A percentile compares a stretch with the other conserved stretches of the same genome.
Evolutionary conservation across 2,888 invertebrate species (phyloP).

Genomic region (Ditylenchus weischeri): DNA sequence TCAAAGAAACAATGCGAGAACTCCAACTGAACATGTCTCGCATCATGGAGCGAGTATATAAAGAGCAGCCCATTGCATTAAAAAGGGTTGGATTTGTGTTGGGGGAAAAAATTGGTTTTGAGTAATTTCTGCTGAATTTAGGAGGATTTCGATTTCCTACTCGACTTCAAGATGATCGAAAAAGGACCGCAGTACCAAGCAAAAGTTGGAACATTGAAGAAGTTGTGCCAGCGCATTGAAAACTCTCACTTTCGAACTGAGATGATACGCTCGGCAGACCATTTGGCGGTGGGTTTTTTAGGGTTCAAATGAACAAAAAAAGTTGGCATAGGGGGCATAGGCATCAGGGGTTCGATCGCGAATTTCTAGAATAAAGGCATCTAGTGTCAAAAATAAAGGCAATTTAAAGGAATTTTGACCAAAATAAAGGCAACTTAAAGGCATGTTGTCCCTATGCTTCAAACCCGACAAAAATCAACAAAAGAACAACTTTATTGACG

Average conservation of each 20-base stretch:
- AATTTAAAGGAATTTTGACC: too few species aligned
- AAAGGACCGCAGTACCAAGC: constrained; percentile 20
- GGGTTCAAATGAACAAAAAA: too few species aligned
- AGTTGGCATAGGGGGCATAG: too few species aligned
- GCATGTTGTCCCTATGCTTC: too few species aligned
- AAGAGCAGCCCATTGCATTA: neutral
- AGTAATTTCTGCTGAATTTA: constrained; percentile 13
- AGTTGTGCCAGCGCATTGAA: constrained; percentile 9
- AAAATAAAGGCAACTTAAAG: too few species aligned
- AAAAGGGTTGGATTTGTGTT: constrained; percentile 6
- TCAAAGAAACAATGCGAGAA: constrained; percentile 18
- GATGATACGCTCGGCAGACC: constrained; percentile 22
- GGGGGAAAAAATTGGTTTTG: neutral
- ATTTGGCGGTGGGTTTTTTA: constrained; percentile 22
- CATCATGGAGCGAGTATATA: constrained; percentile 6
- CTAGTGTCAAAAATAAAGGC: too few species aligned
- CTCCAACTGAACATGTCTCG: constrained; percentile 19
- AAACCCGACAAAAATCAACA: too few species aligned
- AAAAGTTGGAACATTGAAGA: constrained; percentile 21
- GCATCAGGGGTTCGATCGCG: too few species aligned
- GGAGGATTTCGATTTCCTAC: constrained; percentile 27
- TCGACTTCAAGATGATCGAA: constrained; percentile 1
- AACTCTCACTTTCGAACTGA: constrained; percentile 14
- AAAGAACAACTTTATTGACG: too few species aligned
- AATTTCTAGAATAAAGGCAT: too few species aligned